Percentiles rank a stretch among this genome's conserved stretches.
phyloP scores from a whole-genome alignment of 2,888 invertebrate genomes.

The Lampropteryx suffumata region DNA sequence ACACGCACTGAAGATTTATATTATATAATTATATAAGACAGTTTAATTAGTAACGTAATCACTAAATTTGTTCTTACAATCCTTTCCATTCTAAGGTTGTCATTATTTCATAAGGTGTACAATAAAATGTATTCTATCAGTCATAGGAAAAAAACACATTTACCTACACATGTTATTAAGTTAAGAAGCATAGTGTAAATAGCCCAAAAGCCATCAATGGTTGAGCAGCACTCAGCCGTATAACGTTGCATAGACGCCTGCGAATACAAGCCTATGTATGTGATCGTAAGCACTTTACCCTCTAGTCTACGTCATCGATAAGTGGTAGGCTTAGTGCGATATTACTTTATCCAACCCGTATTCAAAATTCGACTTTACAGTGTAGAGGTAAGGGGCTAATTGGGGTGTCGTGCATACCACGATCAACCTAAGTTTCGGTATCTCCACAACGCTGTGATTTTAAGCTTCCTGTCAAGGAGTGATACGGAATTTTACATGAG shows the following conservation, averaged over 20 bases:
- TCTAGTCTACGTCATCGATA: conserved; percentile 30
- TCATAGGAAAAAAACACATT: no score
- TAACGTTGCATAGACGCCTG: conserved; percentile 8
- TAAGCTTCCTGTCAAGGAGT: conserved; percentile 22
- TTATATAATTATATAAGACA: no score
- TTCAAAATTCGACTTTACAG: conserved; percentile 5
- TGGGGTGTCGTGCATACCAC: background rate
- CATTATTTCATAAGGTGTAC: no score
- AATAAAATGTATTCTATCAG: no score
- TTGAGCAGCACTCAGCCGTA: conserved; percentile 48
- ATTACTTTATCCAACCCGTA: conserved; percentile 14
- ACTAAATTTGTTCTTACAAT: no score
- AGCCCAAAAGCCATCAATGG: conserved; percentile 48
- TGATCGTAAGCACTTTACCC: conserved; percentile 43
- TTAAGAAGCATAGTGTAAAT: conserved; percentile 41
- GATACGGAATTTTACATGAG: conserved; percentile 17
- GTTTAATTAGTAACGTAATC: no score
- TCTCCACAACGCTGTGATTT: conserved; percentile 20
- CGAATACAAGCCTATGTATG: conserved; percentile 29
- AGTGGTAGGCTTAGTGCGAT: conserved; percentile 28
- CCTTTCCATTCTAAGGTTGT: no score
- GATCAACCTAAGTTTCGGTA: conserved; percentile 15
- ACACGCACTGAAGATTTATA: no score
- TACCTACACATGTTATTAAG: background rate
- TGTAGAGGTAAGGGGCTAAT: conserved; percentile 1